Conservation (phyloP, 2,797 vertebrate genomes). For the Syngnathus rostellatus region DNA sequence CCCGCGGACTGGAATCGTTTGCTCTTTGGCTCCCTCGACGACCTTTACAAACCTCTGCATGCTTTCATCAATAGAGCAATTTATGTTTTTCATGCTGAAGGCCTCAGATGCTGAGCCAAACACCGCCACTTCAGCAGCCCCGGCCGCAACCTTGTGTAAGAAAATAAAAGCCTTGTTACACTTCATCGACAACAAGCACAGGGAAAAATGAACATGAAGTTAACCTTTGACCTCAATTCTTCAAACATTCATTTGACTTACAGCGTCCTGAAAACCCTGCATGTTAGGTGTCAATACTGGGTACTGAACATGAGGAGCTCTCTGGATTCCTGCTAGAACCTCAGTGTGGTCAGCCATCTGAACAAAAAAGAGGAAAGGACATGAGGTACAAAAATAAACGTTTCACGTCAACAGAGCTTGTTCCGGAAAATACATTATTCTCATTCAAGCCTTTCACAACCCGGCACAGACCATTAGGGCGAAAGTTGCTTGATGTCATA, state of each 20-base stretch:
- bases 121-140: constrained; percentile 87
- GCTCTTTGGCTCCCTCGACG: constrained; percentile 72
- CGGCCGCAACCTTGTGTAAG: constrained; percentile 78
- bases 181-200: background rate
- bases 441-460: constrained; percentile 27
- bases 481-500: constrained; percentile 15
- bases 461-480: constrained; percentile 7
- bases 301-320: constrained; percentile 75
- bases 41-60: constrained; percentile 85
- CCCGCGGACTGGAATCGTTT: constrained; percentile 84
- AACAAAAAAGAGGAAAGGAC: constrained; percentile 39
- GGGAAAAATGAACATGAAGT: background rate
- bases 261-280: constrained; percentile 85
- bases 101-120: constrained; percentile 91
- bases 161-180: constrained; percentile 24
- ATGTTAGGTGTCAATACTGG: constrained; percentile 91
- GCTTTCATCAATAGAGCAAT: constrained; percentile 92
- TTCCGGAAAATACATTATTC: constrained; percentile 22
- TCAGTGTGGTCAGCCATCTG: constrained; percentile 92
- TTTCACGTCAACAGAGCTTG: constrained; percentile 16
- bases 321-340: constrained; percentile 83
- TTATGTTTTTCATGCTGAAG: constrained; percentile 89
- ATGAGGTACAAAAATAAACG: constrained; percentile 40
- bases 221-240: constrained; percentile 4
- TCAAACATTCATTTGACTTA: constrained; percentile 59